These are phyloP conservation scores for Globodera ellingtonae DNA, from an alignment of 1,140 invertebrate genomes.

Conservation along the genomic window DNA sequence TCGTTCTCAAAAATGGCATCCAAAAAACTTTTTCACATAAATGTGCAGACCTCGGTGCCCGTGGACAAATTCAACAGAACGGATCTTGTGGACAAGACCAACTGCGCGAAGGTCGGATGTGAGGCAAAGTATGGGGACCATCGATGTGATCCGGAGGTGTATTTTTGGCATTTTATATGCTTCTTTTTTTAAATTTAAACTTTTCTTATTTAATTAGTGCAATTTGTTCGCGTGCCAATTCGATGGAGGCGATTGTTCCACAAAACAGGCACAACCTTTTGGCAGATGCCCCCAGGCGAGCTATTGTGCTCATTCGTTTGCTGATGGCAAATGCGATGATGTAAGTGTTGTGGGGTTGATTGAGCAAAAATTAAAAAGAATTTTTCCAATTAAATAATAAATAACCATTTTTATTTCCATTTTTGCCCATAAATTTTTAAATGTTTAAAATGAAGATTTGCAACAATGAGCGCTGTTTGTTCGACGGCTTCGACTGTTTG, in stretches of 20 bases:
- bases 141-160: conserved; percentile 45
- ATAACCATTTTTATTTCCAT: too few species aligned
- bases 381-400: too few species aligned
- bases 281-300: conserved; percentile 83
- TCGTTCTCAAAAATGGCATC: conserved; percentile 67
- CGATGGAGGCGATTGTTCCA: conserved; percentile 90
- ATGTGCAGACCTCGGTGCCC: conserved; percentile 53
- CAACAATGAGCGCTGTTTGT: conserved; percentile 87
- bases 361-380: too few species aligned
- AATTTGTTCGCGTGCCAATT: conserved; percentile 89
- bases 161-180: too few species aligned
- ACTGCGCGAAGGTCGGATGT: conserved; percentile 39
- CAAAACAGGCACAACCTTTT: conserved; percentile 87
- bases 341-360: conserved; percentile 65
- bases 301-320: conserved; percentile 84
- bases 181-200: background rate
- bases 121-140: conserved; percentile 42
- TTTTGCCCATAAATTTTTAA: too few species aligned
- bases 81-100: conserved; percentile 32
- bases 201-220: conserved; percentile 68
- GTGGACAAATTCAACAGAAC: conserved; percentile 49
- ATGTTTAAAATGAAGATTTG: conserved; percentile 72
- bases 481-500: conserved; percentile 85
- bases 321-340: conserved; percentile 82
- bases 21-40: conserved; percentile 70